A percentile compares a stretch with the other conserved stretches of the same genome.
Conservation (phyloP, 2,888 invertebrate species). For the Stramonita haemastoma region DNA sequence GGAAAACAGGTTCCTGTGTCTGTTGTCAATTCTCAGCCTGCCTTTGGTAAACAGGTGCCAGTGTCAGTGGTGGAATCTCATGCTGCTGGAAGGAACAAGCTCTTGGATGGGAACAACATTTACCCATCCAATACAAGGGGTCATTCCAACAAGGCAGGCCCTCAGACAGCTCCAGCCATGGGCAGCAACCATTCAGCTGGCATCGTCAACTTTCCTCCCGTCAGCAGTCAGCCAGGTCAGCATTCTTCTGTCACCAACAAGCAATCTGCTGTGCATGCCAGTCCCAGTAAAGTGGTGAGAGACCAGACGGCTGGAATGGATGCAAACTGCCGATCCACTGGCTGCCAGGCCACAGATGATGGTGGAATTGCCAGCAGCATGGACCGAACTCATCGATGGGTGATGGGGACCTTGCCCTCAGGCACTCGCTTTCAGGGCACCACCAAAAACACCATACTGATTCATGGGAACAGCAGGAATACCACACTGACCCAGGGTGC, state of each 20-base stretch:
- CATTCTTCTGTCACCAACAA: not conserved
- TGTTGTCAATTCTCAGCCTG: not conserved
- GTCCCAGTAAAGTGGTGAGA: not conserved
- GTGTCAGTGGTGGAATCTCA: not conserved
- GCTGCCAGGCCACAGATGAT: conserved; percentile 32
- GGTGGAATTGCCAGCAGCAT: conserved; percentile 31
- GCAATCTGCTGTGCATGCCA: not conserved
- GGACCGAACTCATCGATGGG: conserved; percentile 27
- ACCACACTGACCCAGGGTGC: not conserved
- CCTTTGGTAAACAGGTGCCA: conserved; percentile 7
- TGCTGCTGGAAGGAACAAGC: not conserved
- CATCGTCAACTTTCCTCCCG: not conserved
- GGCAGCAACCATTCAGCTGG: not conserved
- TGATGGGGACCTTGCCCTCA: conserved; percentile 26
- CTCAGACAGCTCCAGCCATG: not conserved
- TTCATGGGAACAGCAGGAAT: conserved; percentile 2
- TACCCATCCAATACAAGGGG: not conserved
- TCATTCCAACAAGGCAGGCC: not conserved
- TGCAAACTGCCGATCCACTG: conserved; percentile 1
- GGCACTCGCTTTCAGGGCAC: conserved; percentile 29
- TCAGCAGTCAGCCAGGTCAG: conserved; percentile 5
- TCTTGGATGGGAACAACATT: not conserved
- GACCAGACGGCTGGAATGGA: not conserved
- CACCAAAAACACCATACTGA: conserved; percentile 18
- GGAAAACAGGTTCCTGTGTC: not conserved